Evolutionary conservation across 2,888 invertebrate species (phyloP).

Genomic region (Steinernema hermaphroditum): DNA sequence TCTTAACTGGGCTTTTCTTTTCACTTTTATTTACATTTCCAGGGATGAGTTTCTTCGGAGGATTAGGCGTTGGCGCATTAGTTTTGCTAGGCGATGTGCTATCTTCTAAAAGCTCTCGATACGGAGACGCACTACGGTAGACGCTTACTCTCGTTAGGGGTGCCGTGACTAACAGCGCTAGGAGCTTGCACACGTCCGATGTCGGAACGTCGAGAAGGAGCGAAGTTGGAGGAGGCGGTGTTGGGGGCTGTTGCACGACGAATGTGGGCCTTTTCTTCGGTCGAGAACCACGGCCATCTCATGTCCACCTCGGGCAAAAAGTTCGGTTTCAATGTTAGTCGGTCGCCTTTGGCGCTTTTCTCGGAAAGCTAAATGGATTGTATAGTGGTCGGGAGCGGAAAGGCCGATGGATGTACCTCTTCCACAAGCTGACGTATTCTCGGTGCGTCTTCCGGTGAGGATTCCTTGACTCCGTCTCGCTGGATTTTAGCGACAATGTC

Average conservation of each 20-base stretch:
- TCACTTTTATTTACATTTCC: constrained; percentile 1
- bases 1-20: constrained; percentile 26
- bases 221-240: constrained; percentile 29
- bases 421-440: neutral
- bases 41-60: neutral
- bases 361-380: constrained; percentile 18
- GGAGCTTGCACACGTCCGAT: constrained; percentile 34
- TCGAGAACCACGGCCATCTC: constrained; percentile 53
- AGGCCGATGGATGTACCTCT: neutral
- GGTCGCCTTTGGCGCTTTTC: constrained; percentile 1
- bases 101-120: neutral
- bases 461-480: constrained; percentile 26
- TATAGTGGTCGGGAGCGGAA: neutral
- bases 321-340: neutral
- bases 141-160: constrained; percentile 3
- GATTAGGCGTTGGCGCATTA: neutral
- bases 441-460: neutral
- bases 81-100: neutral
- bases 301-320: constrained; percentile 31
- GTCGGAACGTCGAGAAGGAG: constrained; percentile 37
- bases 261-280: constrained; percentile 49
- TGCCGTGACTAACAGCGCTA: neutral
- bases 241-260: constrained; percentile 32
- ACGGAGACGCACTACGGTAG: neutral
- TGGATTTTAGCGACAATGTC: constrained; percentile 37